Conservation (phyloP, 2,797 vertebrate genomes). For the Valencia hispanica region DNA sequence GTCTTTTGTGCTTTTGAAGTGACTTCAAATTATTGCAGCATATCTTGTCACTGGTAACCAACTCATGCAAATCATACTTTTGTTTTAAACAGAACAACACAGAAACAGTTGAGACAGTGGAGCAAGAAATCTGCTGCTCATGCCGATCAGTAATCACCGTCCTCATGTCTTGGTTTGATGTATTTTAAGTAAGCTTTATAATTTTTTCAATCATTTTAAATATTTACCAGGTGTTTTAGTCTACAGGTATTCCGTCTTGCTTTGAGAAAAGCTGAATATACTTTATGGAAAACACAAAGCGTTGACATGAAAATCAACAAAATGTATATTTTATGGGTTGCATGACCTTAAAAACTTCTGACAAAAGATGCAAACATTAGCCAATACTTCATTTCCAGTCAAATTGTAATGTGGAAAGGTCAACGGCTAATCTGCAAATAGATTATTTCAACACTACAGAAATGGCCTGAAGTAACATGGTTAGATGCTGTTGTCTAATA, state of each 20-base stretch:
- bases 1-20: background rate
- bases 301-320: background rate
- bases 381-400: background rate
- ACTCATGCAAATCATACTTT: too few relatives aligned
- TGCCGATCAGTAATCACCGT: background rate
- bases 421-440: background rate
- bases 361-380: background rate
- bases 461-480: background rate
- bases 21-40: background rate
- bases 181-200: background rate
- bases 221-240: background rate
- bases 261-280: background rate
- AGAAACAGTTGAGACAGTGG: background rate
- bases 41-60: background rate
- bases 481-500: background rate
- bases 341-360: background rate
- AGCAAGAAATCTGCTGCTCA: background rate
- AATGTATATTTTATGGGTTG: background rate
- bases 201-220: background rate
- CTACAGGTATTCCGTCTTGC: background rate
- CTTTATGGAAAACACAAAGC: background rate
- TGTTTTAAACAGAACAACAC: background rate
- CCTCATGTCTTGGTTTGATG: background rate
- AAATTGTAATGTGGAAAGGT: background rate
- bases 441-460: background rate